These are phyloP conservation scores for Drosophila ogumai DNA, from an alignment of 1,140 invertebrate species.

Conservation along the genomic window DNA sequence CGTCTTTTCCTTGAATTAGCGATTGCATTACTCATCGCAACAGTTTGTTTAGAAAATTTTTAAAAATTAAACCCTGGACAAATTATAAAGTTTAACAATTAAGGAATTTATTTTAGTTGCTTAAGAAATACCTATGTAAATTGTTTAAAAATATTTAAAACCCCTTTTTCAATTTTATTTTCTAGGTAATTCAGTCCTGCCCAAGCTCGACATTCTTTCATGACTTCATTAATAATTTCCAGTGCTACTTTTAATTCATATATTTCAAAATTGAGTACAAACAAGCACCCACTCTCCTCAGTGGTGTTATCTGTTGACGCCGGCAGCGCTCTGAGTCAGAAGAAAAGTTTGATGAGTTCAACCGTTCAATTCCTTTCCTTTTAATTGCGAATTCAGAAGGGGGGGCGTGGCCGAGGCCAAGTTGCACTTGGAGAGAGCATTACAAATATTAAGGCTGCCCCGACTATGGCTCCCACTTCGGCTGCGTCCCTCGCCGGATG, in stretches of 20 bases:
- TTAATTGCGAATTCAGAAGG: conserved; percentile 20
- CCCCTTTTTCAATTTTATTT: neutral
- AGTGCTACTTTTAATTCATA: neutral
- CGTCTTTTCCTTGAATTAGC: conserved; percentile 9
- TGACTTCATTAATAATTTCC: neutral
- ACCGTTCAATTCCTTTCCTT: conserved; percentile 23
- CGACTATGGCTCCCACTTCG: neutral
- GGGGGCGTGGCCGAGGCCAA: conserved; percentile 29
- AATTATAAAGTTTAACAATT: too few species aligned
- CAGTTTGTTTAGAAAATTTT: neutral
- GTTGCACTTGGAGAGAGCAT: conserved; percentile 37
- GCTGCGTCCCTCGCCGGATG: conserved; percentile 34
- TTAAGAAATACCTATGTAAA: neutral
- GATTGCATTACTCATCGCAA: conserved; percentile 10
- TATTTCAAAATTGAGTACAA: neutral
- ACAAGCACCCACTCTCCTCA: conserved; percentile 6
- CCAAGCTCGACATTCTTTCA: too few species aligned
- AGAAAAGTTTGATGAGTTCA: conserved; percentile 25
- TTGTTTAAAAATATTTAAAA: neutral
- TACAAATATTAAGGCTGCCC: conserved; percentile 31
- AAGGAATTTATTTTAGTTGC: neutral
- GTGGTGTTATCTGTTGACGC: neutral
- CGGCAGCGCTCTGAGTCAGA: conserved; percentile 30
- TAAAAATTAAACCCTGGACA: too few species aligned
- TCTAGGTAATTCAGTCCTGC: neutral